Conservation (phyloP, 2,888 invertebrate genomes). For the Temnothorax unifasciatus region DNA sequence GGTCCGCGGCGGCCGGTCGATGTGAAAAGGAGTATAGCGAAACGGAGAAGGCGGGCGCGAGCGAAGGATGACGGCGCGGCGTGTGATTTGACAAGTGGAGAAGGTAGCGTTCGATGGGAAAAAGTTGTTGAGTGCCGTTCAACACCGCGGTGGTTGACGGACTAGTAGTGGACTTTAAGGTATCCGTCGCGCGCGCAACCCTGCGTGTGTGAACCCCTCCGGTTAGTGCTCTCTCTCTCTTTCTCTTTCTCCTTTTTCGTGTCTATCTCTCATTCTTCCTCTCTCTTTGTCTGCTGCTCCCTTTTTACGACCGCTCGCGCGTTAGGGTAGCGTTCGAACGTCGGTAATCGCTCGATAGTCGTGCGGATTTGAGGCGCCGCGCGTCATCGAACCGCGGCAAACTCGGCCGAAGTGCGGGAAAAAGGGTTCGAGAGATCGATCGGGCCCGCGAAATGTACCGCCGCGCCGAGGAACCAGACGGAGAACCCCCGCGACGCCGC, state of each 20-base stretch:
- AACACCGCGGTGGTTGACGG: slow-evolving; percentile 66
- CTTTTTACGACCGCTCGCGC: slow-evolving; percentile 23
- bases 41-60: slow-evolving; percentile 48
- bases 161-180: slow-evolving; percentile 65
- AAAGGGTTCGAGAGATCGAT: slow-evolving; percentile 56
- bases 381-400: slow-evolving; percentile 42
- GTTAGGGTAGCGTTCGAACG: slow-evolving; percentile 46
- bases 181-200: slow-evolving; percentile 58
- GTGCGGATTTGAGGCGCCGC: slow-evolving; percentile 34
- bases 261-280: neutral
- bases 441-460: slow-evolving; percentile 36
- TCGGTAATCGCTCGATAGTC: slow-evolving; percentile 48
- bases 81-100: slow-evolving; percentile 82
- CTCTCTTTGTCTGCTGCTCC: neutral
- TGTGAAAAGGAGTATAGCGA: slow-evolving; percentile 34
- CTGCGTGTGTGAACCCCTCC: slow-evolving; percentile 49
- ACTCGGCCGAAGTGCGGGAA: slow-evolving; percentile 32
- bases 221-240: slow-evolving; percentile 39
- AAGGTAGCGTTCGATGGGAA: slow-evolving; percentile 69
- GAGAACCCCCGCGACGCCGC: slow-evolving; percentile 38
- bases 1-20: slow-evolving; percentile 39
- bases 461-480: slow-evolving; percentile 43
- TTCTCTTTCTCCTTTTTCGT: neutral
- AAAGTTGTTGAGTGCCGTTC: slow-evolving; percentile 69
- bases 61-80: slow-evolving; percentile 71